Percentiles rank a stretch among this genome's conserved stretches.
Evolutionary conservation across 2,113 vertebrate genomes (phyloP).

Genomic region (Cololabis saira): DNA sequence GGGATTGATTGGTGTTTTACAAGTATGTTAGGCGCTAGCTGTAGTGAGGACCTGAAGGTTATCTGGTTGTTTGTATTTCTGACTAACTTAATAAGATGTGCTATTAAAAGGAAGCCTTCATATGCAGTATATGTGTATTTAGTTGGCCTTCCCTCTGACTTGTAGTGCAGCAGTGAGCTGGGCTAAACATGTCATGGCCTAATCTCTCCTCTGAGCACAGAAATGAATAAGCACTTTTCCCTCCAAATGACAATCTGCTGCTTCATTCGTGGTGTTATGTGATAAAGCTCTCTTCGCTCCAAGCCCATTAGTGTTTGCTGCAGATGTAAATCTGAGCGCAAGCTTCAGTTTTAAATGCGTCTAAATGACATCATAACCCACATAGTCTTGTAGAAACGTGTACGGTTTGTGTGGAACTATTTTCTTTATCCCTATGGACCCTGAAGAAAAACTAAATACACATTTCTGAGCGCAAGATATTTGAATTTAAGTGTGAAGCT

Average conservation of each 20-base stretch:
- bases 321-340: neutral
- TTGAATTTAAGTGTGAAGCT: no score
- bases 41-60: no score
- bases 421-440: neutral
- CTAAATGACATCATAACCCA: neutral
- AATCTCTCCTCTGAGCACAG: neutral
- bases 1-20: no score
- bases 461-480: neutral
- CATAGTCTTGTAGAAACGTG: no score
- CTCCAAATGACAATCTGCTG: neutral
- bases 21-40: no score
- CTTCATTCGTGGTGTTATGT: neutral
- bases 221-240: neutral
- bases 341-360: neutral
- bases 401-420: neutral
- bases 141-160: no score
- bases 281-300: neutral
- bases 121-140: no score
- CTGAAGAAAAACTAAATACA: neutral
- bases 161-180: no score
- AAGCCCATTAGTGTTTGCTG: neutral
- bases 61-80: no score
- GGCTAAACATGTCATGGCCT: no score
- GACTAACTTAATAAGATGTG: no score
- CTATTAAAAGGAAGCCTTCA: no score